Evolutionary conservation across 2,113 vertebrate species (phyloP).

Genomic region (Pelobates fuscus): DNA sequence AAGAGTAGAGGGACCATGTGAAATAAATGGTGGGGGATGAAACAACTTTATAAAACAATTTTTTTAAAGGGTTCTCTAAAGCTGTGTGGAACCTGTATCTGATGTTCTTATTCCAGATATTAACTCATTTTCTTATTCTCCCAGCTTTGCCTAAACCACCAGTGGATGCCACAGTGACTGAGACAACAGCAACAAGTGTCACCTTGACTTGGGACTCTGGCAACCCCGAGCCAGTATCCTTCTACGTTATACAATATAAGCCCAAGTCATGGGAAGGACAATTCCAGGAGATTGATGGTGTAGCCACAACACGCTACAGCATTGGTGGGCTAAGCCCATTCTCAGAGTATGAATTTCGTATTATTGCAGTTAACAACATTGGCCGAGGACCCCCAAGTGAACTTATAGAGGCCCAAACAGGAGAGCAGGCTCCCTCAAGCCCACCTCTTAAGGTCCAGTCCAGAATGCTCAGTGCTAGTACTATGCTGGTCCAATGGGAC

Average conservation of each 20-base stretch:
- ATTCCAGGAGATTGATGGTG: slow-evolving; percentile 94
- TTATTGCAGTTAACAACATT: slow-evolving; percentile 92
- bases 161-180: slow-evolving; percentile 84
- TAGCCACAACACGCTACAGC: slow-evolving; percentile 97
- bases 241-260: slow-evolving; percentile 94
- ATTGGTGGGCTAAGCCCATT: slow-evolving; percentile 95
- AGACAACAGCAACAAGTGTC: slow-evolving; percentile 96
- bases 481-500: slow-evolving; percentile 95
- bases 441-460: slow-evolving; percentile 88
- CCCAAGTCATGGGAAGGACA: slow-evolving; percentile 77
- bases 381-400: slow-evolving; percentile 87
- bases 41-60: no score
- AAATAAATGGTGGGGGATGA: not conserved
- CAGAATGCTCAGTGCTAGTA: slow-evolving; percentile 89
- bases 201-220: slow-evolving; percentile 97
- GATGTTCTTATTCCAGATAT: slow-evolving; percentile 19
- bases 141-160: slow-evolving; percentile 91
- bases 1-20: not conserved
- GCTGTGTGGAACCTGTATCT: no score
- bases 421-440: slow-evolving; percentile 93
- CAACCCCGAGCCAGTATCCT: slow-evolving; percentile 89
- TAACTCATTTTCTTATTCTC: slow-evolving; percentile 28
- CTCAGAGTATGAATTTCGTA: slow-evolving; percentile 88
- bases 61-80: no score
- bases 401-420: slow-evolving; percentile 81